These are phyloP conservation scores for Dunckerocampus dactyliophorus DNA, from an alignment of 2,113 vertebrate species.

Conservation along the genomic window DNA sequence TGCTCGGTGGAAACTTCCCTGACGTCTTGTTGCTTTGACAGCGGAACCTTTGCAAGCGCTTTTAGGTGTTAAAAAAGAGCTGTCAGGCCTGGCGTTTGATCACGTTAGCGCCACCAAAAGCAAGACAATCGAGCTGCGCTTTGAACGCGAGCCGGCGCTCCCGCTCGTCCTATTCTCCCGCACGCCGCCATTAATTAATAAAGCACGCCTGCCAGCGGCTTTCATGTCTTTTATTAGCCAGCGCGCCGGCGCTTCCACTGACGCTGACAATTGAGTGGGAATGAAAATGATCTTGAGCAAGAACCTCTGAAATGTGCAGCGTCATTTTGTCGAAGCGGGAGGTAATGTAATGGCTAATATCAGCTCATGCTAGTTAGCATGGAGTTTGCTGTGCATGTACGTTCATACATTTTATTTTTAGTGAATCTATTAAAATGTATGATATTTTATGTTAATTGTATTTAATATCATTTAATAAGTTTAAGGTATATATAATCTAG, in stretches of 20 bases:
- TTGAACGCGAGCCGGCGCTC: constrained; percentile 39
- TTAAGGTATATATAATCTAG: no score
- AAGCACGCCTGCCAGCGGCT: constrained; percentile 27
- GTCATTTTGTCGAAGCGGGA: constrained; percentile 2
- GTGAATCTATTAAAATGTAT: no score
- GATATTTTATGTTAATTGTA: no score
- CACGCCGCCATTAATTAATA: constrained; percentile 52
- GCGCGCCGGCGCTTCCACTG: constrained; percentile 21
- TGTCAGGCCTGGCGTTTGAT: constrained; percentile 2
- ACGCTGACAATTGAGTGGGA: neutral
- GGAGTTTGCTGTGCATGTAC: no score
- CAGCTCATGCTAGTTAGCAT: no score
- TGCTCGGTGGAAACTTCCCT: no score
- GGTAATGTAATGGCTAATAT: neutral
- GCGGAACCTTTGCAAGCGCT: no score
- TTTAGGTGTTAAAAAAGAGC: neutral
- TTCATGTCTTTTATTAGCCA: constrained; percentile 36
- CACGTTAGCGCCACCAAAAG: constrained; percentile 27
- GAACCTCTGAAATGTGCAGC: constrained; percentile 2
- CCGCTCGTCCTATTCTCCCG: constrained; percentile 33
- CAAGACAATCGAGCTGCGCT: constrained; percentile 46
- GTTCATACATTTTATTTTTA: no score
- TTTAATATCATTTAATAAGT: no score
- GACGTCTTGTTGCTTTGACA: no score
- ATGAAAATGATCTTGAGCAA: neutral